A percentile compares a stretch with the other conserved stretches of the same genome.
Conservation (phyloP, 2,113 vertebrate species). For the Uria aalge region DNA sequence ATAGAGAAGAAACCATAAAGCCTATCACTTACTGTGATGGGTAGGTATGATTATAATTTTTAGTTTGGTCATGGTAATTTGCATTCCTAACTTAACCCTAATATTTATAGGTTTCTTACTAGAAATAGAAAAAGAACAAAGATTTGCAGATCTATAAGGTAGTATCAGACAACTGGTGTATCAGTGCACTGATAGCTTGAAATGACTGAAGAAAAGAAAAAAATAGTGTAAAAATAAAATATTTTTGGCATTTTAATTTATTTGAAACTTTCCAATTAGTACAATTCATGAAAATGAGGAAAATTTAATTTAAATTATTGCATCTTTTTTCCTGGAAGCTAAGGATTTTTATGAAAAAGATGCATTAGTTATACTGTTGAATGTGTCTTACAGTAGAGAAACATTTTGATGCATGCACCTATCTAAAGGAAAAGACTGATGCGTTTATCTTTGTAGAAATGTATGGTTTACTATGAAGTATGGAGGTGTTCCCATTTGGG, state of each 20-base stretch:
- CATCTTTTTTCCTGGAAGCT: background rate
- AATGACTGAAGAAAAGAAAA: background rate
- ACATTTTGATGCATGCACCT: background rate
- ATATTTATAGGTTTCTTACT: background rate
- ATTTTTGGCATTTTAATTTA: background rate
- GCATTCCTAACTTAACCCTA: background rate
- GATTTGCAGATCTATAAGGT: background rate
- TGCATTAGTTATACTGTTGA: background rate
- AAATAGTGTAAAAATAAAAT: background rate
- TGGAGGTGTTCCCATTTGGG: background rate
- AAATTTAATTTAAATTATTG: background rate
- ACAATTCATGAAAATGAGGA: background rate
- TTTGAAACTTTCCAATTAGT: background rate
- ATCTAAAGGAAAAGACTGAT: background rate
- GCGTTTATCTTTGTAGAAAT: background rate
- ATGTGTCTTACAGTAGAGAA: background rate
- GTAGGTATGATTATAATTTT: background rate
- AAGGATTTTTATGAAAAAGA: background rate
- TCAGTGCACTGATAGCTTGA: background rate
- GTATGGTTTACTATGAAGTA: background rate
- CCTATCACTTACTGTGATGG: background rate
- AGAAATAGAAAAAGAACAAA: background rate
- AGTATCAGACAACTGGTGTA: background rate
- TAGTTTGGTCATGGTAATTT: background rate
- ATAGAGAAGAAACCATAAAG: background rate